phyloP scores from a whole-genome alignment of 2,888 invertebrate species.

The Thelaira solivaga region DNA sequence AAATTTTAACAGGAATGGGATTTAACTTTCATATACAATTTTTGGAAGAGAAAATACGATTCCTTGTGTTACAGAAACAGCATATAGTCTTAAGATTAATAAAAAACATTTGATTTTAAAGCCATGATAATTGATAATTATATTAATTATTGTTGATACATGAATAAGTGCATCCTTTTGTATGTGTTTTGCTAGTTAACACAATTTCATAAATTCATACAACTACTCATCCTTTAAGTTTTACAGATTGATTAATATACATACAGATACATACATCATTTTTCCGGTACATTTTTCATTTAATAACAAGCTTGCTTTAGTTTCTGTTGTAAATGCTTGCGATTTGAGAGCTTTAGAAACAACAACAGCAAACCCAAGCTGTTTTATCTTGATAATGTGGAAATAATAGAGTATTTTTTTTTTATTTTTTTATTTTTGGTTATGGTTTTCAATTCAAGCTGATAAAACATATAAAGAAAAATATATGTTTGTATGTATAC shows the following conservation, averaged over 20 bases:
- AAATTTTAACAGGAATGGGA: no score
- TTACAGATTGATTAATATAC: slow-evolving; percentile 58
- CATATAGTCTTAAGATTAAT: no score
- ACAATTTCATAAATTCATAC: neutral
- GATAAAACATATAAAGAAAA: slow-evolving; percentile 3
- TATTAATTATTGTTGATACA: no score
- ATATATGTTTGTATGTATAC: no score
- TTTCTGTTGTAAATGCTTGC: neutral
- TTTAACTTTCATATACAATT: no score
- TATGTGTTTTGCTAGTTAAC: slow-evolving; percentile 1
- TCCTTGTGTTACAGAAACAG: no score
- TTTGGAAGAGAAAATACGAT: no score
- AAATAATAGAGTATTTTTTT: slow-evolving; percentile 34
- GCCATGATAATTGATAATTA: no score
- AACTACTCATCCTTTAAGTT: slow-evolving; percentile 37
- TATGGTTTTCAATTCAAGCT: slow-evolving; percentile 26
- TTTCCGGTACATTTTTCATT: slow-evolving; percentile 52
- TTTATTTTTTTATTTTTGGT: neutral
- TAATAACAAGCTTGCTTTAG: slow-evolving; percentile 41
- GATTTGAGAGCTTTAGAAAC: neutral
- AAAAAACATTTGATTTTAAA: no score
- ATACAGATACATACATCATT: slow-evolving; percentile 52
- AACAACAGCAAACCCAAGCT: slow-evolving; percentile 56
- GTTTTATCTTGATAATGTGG: slow-evolving; percentile 45
- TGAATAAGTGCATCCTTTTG: no score